Evolutionary conservation across 2,888 invertebrate genomes (phyloP), one percentile per base, ranked within the genome.

Genomic region (Chrysolina oricalcia): DNA sequence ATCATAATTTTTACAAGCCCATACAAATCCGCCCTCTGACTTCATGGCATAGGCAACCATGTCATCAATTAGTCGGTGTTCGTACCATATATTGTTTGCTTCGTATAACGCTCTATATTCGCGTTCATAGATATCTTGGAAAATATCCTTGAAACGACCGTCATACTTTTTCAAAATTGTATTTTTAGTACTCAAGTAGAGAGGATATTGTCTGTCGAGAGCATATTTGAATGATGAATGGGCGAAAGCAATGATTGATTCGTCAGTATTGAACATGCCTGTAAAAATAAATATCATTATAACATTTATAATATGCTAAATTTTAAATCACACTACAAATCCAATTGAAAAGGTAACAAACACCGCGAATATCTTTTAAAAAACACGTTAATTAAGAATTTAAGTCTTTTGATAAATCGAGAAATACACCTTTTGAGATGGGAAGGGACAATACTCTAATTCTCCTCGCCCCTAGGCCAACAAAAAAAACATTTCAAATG

Each of bases 1-100:
- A 86, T 99, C 99, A 87, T 99, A 99, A 89, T 99, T 99, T 89
- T 99, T 99, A 89, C 99, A 99, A 10, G 99, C 98, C 99, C 99
- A 99, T 0, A 99, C 98, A 88, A 99, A 99, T 56, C 99, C 99
- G 81, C 99, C 99, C 84, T 98, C 97, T 0, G 97, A 96, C 89
- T 99, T 99, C 96, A 99, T 96, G 43, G 95, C 94, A 86, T 98
- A 98, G 2, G 99, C 99, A 15, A 99, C 98, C 99, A 99, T 99
- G 86, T 99, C 99, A 88, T 99, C 99, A 86, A 99, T 99, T 70
- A 99, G 91, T 77, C 99, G 93, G 89, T 99, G 99, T 89, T 99
- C 99, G 87, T 99, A 67, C 98, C 98, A 98, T 84, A 99, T 94
- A 5, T 94, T 94, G 77, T 93, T 93, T 0, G 93, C 94, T 88